A percentile compares a stretch with the other conserved stretches of the same genome.
Conservation (phyloP, 30 jellyfish, hydroid and myxozoan genomes). For the Aurelia aurita complex sp. Pacific region DNA sequence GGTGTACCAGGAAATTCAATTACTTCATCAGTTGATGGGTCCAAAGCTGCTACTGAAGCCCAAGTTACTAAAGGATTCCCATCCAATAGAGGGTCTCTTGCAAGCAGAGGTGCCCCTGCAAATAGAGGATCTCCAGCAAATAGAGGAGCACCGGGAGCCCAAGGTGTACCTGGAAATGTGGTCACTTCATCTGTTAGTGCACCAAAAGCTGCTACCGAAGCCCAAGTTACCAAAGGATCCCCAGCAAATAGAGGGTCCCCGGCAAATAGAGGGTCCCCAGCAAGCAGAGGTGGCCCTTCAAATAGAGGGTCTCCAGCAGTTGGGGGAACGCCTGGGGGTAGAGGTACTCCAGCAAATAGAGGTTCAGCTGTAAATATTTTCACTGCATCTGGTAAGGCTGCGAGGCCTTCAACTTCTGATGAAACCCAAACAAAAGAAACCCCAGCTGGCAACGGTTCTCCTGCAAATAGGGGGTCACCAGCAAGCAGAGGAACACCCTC, state of each 20-base stretch:
- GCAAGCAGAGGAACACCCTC: conserved; percentile 22
- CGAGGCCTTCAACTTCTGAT: no score
- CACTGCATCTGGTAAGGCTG: no score
- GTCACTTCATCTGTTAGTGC: conserved; percentile 3
- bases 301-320: conserved; percentile 23
- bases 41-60: neutral
- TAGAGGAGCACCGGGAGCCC: conserved; percentile 43
- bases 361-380: neutral
- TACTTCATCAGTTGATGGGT: no score
- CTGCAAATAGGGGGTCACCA: conserved; percentile 6
- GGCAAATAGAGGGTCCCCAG: conserved; percentile 11
- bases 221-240: conserved; percentile 12
- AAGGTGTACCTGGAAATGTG: conserved; percentile 13
- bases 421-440: neutral
- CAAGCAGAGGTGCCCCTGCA: conserved; percentile 17
- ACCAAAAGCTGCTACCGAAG: neutral
- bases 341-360: conserved; percentile 14
- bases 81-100: neutral
- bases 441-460: neutral
- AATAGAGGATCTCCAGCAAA: conserved; percentile 1
- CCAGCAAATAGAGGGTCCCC: conserved; percentile 31
- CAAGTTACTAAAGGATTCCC: neutral
- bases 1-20: neutral
- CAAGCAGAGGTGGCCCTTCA: conserved; percentile 31
- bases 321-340: neutral